Conservation (phyloP, 2,797 vertebrate genomes). For the Pangasius larnaudii region DNA sequence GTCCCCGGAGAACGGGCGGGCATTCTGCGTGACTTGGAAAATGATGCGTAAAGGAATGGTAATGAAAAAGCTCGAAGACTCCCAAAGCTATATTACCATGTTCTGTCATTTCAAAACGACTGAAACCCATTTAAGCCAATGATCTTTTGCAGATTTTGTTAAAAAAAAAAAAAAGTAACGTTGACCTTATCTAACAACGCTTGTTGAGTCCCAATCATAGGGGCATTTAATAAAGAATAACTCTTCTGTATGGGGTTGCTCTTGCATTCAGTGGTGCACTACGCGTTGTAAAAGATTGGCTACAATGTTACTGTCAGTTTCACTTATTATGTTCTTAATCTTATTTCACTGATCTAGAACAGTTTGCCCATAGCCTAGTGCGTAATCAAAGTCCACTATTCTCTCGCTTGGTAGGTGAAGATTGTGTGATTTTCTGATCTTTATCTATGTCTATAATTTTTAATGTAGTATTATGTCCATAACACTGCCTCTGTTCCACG, state of each 20-base stretch:
- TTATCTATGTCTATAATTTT: neutral
- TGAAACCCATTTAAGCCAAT: neutral
- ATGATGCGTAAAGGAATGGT: neutral
- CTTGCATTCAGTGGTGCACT: neutral
- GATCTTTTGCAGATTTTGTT: neutral
- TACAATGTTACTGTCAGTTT: neutral
- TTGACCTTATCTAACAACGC: neutral
- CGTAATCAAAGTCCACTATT: neutral
- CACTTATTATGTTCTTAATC: neutral
- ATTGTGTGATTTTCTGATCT: neutral
- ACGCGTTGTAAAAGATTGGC: neutral
- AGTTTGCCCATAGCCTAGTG: neutral
- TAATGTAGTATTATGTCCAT: neutral
- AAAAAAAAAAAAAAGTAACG: neutral
- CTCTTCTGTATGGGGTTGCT: neutral
- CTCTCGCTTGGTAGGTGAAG: neutral
- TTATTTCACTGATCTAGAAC: neutral
- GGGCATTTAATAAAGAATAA: neutral
- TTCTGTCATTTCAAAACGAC: neutral
- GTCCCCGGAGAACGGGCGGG: slow-evolving; percentile 84
- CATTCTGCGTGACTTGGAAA: neutral
- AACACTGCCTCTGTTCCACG: slow-evolving; percentile 61
- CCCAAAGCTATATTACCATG: neutral
- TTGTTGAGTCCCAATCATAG: neutral
- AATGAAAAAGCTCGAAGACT: neutral